Percentiles rank a stretch among this genome's conserved stretches.
Conservation (phyloP, 30 jellyfish, hydroid and myxozoan species). For the Cassiopea xamachana region DNA sequence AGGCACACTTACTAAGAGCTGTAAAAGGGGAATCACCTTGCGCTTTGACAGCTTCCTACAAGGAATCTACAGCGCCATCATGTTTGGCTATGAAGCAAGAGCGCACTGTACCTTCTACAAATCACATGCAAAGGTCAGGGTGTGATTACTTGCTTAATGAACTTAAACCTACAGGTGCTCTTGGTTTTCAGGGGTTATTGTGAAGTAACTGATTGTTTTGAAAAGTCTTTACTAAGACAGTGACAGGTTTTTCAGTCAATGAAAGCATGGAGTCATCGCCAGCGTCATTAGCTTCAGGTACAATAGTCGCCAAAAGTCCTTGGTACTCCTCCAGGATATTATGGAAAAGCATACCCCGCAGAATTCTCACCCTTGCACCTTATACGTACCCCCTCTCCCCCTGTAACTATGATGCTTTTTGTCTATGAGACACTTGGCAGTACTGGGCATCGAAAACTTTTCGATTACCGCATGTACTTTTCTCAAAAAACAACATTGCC, state of each 20-base stretch:
- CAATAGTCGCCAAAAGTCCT: too few species aligned
- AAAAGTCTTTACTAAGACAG: background rate
- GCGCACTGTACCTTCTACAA: background rate
- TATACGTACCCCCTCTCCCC: too few species aligned
- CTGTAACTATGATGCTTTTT: too few species aligned
- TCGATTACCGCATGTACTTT: too few species aligned
- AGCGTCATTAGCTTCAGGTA: too few species aligned
- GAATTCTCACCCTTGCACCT: too few species aligned
- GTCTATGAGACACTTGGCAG: too few species aligned
- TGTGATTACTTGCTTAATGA: slow-evolving; percentile 21
- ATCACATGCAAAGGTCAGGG: slow-evolving; percentile 38
- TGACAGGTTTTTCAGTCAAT: background rate
- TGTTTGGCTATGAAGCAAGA: background rate
- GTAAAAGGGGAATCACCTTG: background rate
- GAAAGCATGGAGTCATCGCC: too few species aligned
- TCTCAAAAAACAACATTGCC: too few species aligned
- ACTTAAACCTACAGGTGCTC: slow-evolving; percentile 47
- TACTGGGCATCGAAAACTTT: too few species aligned
- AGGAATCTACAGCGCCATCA: background rate
- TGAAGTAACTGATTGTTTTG: slow-evolving; percentile 15
- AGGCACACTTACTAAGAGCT: background rate
- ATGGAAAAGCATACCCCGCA: too few species aligned
- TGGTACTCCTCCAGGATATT: too few species aligned
- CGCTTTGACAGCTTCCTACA: background rate
- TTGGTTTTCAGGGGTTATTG: slow-evolving; percentile 24